These are phyloP conservation scores for Hydrotaea diabolus DNA, from an alignment of 2,888 invertebrate species.

Conservation along the genomic window DNA sequence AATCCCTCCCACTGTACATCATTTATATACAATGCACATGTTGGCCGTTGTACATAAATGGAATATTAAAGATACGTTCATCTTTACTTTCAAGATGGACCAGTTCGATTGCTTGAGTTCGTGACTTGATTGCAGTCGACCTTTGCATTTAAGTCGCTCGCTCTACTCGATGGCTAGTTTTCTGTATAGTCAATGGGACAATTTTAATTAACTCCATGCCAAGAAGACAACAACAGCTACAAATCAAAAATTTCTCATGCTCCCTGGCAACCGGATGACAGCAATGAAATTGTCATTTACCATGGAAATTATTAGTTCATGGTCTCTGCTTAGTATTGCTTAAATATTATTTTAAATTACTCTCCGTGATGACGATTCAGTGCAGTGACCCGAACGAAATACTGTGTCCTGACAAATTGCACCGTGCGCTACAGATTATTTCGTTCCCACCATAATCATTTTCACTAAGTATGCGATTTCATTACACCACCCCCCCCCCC, in stretches of 20 bases:
- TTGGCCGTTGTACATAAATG: neutral
- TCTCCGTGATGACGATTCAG: neutral
- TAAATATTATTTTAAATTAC: slow-evolving; percentile 22
- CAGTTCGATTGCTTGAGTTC: neutral
- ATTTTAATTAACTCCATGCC: slow-evolving; percentile 33
- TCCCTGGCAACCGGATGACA: neutral
- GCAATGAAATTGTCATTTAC: neutral
- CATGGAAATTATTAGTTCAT: slow-evolving; percentile 1
- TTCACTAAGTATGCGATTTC: slow-evolving; percentile 19
- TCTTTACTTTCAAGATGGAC: neutral
- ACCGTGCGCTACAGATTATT: slow-evolving; percentile 10
- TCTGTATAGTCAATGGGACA: slow-evolving; percentile 18
- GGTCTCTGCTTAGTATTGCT: slow-evolving; percentile 3
- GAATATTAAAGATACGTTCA: slow-evolving; percentile 13
- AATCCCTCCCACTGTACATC: neutral
- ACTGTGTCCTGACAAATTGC: neutral
- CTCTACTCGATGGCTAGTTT: too few relatives aligned
- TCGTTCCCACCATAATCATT: slow-evolving; percentile 37
- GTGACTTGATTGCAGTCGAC: slow-evolving; percentile 27
- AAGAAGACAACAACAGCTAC: neutral
- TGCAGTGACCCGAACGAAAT: slow-evolving; percentile 17
- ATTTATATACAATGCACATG: neutral
- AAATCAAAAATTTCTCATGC: neutral
- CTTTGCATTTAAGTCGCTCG: slow-evolving; percentile 1
- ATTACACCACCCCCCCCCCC: neutral